Evolutionary conservation across 2,888 invertebrate species (phyloP).

Genomic region (Diaprepes abbreviatus): DNA sequence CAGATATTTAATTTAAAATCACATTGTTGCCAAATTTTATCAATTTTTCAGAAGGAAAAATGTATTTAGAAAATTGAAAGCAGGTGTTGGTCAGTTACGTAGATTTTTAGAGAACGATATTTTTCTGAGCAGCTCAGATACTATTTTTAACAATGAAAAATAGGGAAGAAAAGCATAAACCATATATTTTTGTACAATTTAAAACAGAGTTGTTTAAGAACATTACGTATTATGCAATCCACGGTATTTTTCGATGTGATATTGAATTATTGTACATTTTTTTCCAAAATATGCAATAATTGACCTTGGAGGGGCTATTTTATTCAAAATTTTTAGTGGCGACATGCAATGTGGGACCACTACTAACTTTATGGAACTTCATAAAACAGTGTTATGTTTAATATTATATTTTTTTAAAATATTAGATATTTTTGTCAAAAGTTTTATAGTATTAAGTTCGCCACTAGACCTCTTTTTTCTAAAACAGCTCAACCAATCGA

Average conservation of each 20-base stretch:
- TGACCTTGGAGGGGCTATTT: not conserved
- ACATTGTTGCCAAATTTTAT: not conserved
- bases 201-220: not conserved
- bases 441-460: not conserved
- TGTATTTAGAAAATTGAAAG: too few species aligned
- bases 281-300: slow-evolving; percentile 44
- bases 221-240: slow-evolving; percentile 19
- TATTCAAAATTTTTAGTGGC: not conserved
- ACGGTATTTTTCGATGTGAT: slow-evolving; percentile 45
- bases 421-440: too few species aligned
- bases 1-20: not conserved
- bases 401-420: too few species aligned
- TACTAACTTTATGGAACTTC: too few species aligned
- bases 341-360: too few species aligned
- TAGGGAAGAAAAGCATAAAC: not conserved
- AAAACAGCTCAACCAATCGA: not conserved
- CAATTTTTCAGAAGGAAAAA: too few species aligned
- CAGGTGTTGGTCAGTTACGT: too few species aligned
- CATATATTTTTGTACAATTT: slow-evolving; percentile 39
- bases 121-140: not conserved
- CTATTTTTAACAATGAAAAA: not conserved
- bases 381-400: too few species aligned
- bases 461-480: not conserved
- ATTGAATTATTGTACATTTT: slow-evolving; percentile 41
- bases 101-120: too few species aligned